These are phyloP conservation scores for Apamea sordens DNA, from an alignment of 2,888 invertebrate species.

Conservation along the genomic window DNA sequence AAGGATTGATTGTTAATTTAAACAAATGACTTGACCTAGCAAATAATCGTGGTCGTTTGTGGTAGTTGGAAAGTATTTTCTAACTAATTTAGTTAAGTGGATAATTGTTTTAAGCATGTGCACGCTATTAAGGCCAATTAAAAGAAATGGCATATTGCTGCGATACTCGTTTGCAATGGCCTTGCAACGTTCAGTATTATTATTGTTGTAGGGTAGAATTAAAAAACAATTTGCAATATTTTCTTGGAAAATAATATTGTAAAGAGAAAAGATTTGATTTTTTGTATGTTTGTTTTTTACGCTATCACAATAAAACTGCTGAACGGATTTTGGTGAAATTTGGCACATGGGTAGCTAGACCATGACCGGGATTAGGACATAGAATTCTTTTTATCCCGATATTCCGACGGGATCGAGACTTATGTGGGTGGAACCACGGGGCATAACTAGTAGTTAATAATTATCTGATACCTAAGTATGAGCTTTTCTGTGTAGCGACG, in stretches of 20 bases:
- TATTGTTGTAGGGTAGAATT: neutral
- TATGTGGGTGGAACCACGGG: no score
- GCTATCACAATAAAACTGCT: no score
- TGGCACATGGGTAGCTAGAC: no score
- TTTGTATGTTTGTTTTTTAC: no score
- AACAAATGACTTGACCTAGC: slow-evolving; percentile 18
- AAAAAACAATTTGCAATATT: slow-evolving; percentile 13
- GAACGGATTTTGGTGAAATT: no score
- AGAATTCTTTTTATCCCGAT: no score
- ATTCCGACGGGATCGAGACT: no score
- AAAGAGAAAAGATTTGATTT: no score
- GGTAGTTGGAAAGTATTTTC: slow-evolving; percentile 5
- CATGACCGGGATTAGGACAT: no score
- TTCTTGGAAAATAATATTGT: neutral
- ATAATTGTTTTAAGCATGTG: slow-evolving; percentile 35
- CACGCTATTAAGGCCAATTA: slow-evolving; percentile 9
- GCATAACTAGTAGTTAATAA: no score
- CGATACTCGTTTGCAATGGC: neutral
- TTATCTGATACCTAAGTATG: neutral
- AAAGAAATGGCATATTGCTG: slow-evolving; percentile 22
- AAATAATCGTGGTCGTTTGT: slow-evolving; percentile 13
- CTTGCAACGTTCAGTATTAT: neutral
- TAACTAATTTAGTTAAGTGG: slow-evolving; percentile 15
- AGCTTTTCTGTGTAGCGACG: no score
- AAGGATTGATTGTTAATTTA: slow-evolving; percentile 33